Percentiles rank a stretch among this genome's conserved stretches.
These are phyloP conservation scores for Acleris laterana DNA, from an alignment of 2,888 invertebrate genomes.

Conservation along the genomic window DNA sequence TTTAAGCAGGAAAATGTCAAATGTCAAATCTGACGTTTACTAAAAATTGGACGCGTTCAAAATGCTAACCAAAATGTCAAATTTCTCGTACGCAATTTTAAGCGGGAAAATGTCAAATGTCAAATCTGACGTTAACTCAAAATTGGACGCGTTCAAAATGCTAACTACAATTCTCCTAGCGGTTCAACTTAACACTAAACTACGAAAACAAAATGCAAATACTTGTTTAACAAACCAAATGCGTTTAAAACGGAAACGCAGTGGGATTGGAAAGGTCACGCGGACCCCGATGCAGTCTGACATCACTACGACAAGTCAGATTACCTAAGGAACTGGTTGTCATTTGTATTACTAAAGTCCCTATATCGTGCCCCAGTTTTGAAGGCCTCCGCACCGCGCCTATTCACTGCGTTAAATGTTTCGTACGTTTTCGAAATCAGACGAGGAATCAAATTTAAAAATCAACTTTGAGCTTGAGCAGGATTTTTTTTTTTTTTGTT, in stretches of 20 bases:
- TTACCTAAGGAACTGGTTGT: conserved; percentile 17
- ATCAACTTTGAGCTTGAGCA: no score
- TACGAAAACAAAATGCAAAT: conserved; percentile 35
- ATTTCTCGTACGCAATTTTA: background rate
- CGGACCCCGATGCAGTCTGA: conserved; percentile 20
- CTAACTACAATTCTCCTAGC: background rate
- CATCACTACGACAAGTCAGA: conserved; percentile 22
- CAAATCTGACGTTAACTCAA: background rate
- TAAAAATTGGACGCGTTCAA: background rate
- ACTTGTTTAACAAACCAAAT: conserved; percentile 35
- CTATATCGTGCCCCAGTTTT: background rate
- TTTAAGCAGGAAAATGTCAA: background rate
- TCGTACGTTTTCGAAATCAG: no score
- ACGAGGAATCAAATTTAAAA: no score
- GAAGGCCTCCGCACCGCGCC: background rate
- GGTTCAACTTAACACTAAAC: conserved; percentile 1
- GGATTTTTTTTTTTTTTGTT: no score
- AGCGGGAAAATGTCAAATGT: background rate
- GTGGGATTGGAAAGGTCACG: conserved; percentile 34
- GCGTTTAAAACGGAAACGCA: conserved; percentile 29
- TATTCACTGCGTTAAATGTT: background rate
- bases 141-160: background rate
- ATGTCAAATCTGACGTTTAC: background rate
- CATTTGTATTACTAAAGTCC: background rate
- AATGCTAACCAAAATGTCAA: no score